Evolutionary conservation across 37 sponge, comb jelly and placozoan genomes (phyloP).

Genomic region (Ephydatia muelleri): DNA sequence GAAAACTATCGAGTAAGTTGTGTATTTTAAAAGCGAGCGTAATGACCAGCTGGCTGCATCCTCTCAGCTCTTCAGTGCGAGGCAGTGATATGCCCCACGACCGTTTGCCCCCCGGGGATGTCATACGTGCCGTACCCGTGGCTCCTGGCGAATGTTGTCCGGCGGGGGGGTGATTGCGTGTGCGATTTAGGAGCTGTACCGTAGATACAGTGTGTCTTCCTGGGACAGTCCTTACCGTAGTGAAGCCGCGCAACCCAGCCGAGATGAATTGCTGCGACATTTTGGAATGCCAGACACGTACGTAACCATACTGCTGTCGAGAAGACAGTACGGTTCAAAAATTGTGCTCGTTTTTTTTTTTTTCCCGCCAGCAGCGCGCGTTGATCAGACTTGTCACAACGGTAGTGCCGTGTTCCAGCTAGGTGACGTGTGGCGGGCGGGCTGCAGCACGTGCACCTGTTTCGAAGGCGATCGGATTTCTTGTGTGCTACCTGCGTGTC

Average conservation of each 20-base stretch:
- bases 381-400: background rate
- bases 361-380: background rate
- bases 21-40: too few species aligned
- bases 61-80: background rate
- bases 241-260: background rate
- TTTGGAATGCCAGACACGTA: constrained; percentile 14
- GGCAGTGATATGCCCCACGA: background rate
- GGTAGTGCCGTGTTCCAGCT: background rate
- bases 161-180: constrained; percentile 4
- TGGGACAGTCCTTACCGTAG: background rate
- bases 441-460: background rate
- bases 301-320: background rate
- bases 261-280: constrained; percentile 14
- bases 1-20: too few species aligned
- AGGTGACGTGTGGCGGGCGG: background rate
- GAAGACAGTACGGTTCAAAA: background rate
- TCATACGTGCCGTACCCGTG: constrained; percentile 9
- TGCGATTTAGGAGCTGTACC: constrained; percentile 3
- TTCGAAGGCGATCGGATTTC: background rate
- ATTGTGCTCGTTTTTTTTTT: background rate
- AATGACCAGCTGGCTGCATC: background rate
- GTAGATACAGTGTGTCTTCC: background rate
- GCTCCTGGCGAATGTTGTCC: constrained; percentile 18
- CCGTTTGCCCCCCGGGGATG: constrained; percentile 2
- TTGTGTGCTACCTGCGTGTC: background rate